Conservation (phyloP, 2,113 vertebrate genomes). For the Tachycineta bicolor region DNA sequence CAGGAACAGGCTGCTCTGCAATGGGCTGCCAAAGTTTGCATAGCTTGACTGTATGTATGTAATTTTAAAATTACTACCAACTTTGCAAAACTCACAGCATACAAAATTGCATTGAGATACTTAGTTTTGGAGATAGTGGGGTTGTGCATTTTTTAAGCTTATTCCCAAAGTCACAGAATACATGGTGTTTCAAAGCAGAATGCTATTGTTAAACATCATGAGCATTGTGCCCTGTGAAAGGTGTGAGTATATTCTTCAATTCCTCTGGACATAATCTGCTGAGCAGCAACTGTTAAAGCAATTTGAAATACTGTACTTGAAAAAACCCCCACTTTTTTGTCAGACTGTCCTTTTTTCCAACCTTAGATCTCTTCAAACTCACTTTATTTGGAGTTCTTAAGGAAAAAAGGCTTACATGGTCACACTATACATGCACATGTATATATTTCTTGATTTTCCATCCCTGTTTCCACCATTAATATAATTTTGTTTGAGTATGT, state of each 20-base stretch:
- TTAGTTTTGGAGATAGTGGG: neutral
- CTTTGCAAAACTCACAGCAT: neutral
- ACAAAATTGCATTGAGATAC: neutral
- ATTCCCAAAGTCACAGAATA: neutral
- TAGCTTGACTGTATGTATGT: neutral
- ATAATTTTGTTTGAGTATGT: neutral
- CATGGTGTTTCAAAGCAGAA: neutral
- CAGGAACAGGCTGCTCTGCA: neutral
- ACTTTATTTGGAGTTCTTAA: neutral
- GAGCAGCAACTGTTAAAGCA: neutral
- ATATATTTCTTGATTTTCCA: neutral
- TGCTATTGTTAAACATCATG: neutral
- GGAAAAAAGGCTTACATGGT: neutral
- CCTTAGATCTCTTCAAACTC: neutral
- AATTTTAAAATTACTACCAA: neutral
- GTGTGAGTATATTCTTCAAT: neutral
- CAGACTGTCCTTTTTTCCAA: neutral
- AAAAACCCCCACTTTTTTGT: neutral
- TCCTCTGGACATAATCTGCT: neutral
- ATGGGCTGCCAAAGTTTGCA: neutral
- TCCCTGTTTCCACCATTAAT: neutral
- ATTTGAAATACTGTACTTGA: neutral
- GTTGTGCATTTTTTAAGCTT: neutral
- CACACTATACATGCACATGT: rapidly evolving
- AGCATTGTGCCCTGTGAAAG: neutral